phyloP scores from a whole-genome alignment of 1,140 invertebrate species.

The Neodiprion lecontei region DNA sequence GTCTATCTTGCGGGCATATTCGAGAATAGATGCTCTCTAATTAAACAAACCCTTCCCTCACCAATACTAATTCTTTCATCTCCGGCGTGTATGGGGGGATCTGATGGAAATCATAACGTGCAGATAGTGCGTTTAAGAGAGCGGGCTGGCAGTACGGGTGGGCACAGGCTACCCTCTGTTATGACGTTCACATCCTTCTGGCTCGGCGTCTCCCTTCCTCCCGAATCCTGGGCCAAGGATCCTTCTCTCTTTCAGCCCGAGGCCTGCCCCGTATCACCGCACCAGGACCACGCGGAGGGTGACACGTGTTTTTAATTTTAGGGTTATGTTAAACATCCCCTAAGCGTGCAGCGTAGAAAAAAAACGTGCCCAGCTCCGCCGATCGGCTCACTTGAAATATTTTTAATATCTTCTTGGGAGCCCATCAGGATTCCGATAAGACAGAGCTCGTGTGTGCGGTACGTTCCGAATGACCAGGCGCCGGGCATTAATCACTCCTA shows the following conservation, averaged over 20 bases:
- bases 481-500: too few relatives aligned
- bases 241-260: conserved; percentile 4
- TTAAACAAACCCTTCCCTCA: conserved; percentile 4
- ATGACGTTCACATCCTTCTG: conserved; percentile 19
- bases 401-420: not conserved
- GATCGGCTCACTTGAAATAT: conserved; percentile 1
- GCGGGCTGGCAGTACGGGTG: conserved; percentile 10
- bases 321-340: conserved; percentile 28
- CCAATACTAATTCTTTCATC: conserved; percentile 3
- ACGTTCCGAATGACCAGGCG: too few relatives aligned
- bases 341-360: conserved; percentile 16
- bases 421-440: not conserved
- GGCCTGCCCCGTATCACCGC: conserved; percentile 19
- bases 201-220: not conserved
- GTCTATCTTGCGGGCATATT: conserved; percentile 5
- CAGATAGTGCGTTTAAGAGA: not conserved
- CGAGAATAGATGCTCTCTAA: conserved; percentile 2
- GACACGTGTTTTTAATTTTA: conserved; percentile 27
- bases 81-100: not conserved
- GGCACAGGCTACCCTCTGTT: conserved; percentile 13
- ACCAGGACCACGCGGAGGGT: conserved; percentile 16
- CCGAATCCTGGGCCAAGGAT: not conserved
- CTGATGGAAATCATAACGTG: conserved; percentile 5
- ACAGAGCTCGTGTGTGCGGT: not conserved
- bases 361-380: not conserved